Evolutionary conservation across 1,140 invertebrate genomes (phyloP), one percentile per base, ranked within the genome.

Genomic region (Chrysomallon squamiferum): DNA sequence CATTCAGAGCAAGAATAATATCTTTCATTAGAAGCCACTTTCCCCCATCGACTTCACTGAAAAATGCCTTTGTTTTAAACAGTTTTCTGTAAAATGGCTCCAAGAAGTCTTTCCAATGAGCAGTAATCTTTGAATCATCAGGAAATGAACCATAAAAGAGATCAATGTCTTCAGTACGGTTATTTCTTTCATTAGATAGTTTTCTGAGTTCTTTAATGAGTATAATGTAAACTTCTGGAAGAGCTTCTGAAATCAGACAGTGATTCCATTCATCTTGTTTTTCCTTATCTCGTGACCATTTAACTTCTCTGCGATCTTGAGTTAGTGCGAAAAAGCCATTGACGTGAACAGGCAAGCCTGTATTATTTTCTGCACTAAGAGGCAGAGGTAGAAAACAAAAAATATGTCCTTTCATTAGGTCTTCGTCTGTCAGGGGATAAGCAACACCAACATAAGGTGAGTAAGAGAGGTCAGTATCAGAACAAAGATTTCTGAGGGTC

Each of bases 301-400:
- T 82, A 43, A 84, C 52, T 49, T 82, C 71, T 38, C 75, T 71
- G 57, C 79, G 69, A 56, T 82, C 78, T 59, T 77, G 75, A 52
- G 73, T 77, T 18, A 83, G 58, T 2, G 78, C 74, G 68, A 84
- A 81, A 50, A 69, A 80, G 9, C 80, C 80, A 66, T 80, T 80
- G 5, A 84, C 69, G 50, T 81, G 79, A 9, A 84, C 69, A 4
- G 80, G 82, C 22, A 80, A 70, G 7, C 82, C 82, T 0, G 78
- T 78, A n/a, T 70, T 52, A 52, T 67, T 75, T 43, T 63, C 50
- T 22, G 68, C 45, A 45, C 72, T 62, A 29, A 76, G 61, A n/a
- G n/a, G 4, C 79, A 68, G 43, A 11, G 83, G 83, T 18, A 84
- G 56, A 47, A 81, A 79, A 59, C 80, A 83, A 64, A 81, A 84